phyloP scores from a whole-genome alignment of 2,797 vertebrate species.

The Crax fasciolata region DNA sequence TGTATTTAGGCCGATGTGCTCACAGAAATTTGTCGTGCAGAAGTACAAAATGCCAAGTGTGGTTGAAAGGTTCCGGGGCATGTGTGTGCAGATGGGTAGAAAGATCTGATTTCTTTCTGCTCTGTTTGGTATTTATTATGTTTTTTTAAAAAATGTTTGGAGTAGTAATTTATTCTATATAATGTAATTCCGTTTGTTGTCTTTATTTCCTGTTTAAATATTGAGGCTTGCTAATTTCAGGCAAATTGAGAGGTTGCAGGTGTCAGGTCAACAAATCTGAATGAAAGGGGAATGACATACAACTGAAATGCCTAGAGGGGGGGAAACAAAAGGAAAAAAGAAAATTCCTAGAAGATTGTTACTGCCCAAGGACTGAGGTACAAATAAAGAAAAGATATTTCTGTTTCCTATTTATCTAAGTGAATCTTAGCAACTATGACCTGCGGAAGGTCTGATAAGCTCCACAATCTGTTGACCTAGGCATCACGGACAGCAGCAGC shows the following conservation, averaged over 20 bases:
- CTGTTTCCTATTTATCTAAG: not conserved
- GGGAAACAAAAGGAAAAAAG: not conserved
- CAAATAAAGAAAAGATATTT: not conserved
- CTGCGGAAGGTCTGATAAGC: not conserved
- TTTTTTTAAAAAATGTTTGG: not conserved
- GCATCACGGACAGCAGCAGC: not conserved
- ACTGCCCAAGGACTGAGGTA: not conserved
- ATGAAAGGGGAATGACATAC: not conserved
- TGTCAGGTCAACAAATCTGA: not conserved
- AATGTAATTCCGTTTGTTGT: not conserved
- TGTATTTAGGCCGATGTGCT: conserved; percentile 10
- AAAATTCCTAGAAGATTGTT: not conserved
- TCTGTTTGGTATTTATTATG: conserved; percentile 54
- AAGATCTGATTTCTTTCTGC: conserved; percentile 72
- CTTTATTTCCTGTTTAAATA: conserved; percentile 4
- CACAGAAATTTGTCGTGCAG: conserved; percentile 25
- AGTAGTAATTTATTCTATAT: conserved; percentile 8
- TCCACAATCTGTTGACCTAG: not conserved
- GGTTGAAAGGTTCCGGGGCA: conserved; percentile 54
- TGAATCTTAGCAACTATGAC: not conserved
- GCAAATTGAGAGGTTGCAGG: not conserved
- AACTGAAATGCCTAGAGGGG: not conserved
- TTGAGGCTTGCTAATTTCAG: not conserved
- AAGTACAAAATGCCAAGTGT: conserved; percentile 39
- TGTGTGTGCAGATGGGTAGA: conserved; percentile 61